These are phyloP conservation scores for Zosterops pallidus DNA, from an alignment of 2,113 vertebrate genomes.

Conservation along the genomic window DNA sequence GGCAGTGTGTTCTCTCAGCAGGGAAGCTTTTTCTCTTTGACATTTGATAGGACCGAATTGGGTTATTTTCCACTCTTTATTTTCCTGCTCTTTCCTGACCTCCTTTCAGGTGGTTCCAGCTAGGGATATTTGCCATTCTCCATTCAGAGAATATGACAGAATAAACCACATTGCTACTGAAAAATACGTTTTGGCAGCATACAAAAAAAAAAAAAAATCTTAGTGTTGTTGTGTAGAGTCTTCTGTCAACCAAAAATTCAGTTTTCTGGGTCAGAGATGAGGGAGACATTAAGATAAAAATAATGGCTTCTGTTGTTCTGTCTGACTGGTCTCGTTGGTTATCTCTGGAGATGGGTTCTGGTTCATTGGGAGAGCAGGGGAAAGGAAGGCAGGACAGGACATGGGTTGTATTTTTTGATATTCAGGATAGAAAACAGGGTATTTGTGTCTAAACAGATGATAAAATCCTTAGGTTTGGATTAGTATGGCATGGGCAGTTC, in stretches of 20 bases:
- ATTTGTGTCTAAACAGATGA: not conserved
- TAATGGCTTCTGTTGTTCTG: not conserved
- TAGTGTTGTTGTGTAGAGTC: not conserved
- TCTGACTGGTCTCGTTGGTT: not conserved
- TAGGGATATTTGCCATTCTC: not conserved
- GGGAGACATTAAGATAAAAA: not conserved
- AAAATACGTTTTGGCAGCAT: not conserved
- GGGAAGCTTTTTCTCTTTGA: not conserved
- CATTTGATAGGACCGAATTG: not conserved
- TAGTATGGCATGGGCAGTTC: not conserved
- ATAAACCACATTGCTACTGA: not conserved
- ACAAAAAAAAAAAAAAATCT: not conserved
- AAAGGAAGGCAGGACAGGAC: not conserved
- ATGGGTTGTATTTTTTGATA: not conserved
- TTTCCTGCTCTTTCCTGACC: constrained; percentile 45
- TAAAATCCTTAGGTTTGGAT: not conserved
- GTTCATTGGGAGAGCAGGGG: not conserved
- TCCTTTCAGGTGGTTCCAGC: constrained; percentile 1
- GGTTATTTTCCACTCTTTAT: constrained; percentile 12
- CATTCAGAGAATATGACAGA: not conserved
- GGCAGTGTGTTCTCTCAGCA: not conserved
- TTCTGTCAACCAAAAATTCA: not conserved
- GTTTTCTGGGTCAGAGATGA: not conserved
- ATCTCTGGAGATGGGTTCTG: not conserved
- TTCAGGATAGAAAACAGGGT: not conserved